Percentiles rank a stretch among this genome's conserved stretches.
Evolutionary conservation across 2,113 vertebrate genomes (phyloP).

Genomic region (Calidris pugnax): DNA sequence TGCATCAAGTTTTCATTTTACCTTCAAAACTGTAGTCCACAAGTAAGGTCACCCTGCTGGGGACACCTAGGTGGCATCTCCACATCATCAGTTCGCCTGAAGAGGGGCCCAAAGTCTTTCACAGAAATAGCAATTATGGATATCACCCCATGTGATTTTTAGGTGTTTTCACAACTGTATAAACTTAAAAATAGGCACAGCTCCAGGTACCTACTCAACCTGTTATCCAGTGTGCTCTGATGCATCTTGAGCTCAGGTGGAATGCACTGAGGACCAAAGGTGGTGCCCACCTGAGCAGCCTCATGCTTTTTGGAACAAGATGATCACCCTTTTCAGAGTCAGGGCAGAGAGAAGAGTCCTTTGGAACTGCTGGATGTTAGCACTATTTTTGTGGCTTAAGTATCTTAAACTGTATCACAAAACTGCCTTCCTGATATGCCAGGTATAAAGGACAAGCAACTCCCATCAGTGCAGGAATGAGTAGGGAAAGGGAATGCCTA

Average conservation of each 20-base stretch:
- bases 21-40: neutral
- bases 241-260: neutral
- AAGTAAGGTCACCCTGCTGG: neutral
- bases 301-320: neutral
- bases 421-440: neutral
- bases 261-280: neutral
- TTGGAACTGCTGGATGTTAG: neutral
- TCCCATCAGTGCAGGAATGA: neutral
- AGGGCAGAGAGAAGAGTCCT: neutral
- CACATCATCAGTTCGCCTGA: neutral
- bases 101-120: neutral
- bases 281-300: neutral
- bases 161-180: neutral
- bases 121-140: neutral
- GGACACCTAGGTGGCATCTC: neutral
- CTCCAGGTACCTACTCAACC: neutral
- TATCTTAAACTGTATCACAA: neutral
- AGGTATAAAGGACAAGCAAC: neutral
- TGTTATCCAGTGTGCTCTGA: neutral
- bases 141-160: neutral
- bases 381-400: accelerated
- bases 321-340: neutral
- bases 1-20: neutral
- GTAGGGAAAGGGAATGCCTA: neutral
- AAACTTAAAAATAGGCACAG: neutral